Evolutionary conservation across 2,797 vertebrate genomes (phyloP).

Genomic region (Coracias cyanogaster): DNA sequence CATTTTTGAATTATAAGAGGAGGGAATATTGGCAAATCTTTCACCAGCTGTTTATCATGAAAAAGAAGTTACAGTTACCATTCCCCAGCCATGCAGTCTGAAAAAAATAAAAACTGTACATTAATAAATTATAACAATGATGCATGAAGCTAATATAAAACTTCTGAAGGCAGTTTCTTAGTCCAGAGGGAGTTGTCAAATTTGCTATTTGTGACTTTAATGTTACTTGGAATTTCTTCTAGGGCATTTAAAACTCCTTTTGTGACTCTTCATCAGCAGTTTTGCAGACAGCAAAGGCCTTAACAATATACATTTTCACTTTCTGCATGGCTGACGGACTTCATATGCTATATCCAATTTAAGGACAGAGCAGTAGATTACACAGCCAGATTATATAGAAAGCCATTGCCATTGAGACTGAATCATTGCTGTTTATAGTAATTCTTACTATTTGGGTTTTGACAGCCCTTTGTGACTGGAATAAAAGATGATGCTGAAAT

Average conservation of each 20-base stretch:
- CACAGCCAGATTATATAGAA: conserved; percentile 68
- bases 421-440: conserved; percentile 68
- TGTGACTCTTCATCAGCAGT: conserved; percentile 68
- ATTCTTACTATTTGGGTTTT: conserved; percentile 73
- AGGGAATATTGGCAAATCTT: conserved; percentile 59
- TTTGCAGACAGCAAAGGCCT: conserved; percentile 58
- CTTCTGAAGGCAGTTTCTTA: conserved; percentile 58
- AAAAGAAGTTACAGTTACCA: conserved; percentile 69
- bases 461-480: conserved; percentile 68
- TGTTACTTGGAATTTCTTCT: conserved; percentile 67
- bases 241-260: conserved; percentile 69
- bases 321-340: conserved; percentile 74
- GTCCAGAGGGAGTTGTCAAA: conserved; percentile 56
- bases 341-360: conserved; percentile 74
- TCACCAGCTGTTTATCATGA: conserved; percentile 70
- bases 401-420: conserved; percentile 51
- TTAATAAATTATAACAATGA: conserved; percentile 76
- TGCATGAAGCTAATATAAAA: conserved; percentile 72
- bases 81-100: conserved; percentile 43
- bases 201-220: conserved; percentile 69
- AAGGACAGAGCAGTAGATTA: conserved; percentile 70
- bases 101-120: conserved; percentile 61
- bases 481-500: conserved; percentile 62
- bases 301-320: conserved; percentile 68
- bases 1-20: conserved; percentile 64